Conservation (phyloP, 2,113 vertebrate species). For the Oostethus manadensis region DNA sequence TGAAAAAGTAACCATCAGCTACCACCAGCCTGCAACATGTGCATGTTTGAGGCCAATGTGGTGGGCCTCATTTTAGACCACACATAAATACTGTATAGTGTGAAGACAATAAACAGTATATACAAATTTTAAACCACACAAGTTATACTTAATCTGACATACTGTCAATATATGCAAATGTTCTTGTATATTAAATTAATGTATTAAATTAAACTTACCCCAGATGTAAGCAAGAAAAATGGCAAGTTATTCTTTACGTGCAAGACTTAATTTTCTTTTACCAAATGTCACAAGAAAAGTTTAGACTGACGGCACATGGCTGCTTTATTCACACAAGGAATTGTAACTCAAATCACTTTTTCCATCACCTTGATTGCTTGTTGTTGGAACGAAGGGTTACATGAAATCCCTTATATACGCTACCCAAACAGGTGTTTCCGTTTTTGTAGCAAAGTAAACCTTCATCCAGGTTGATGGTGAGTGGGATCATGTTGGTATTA, state of each 20-base stretch:
- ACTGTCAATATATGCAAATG: neutral
- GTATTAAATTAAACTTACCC: neutral
- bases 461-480: neutral
- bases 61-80: neutral
- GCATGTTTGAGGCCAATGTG: neutral
- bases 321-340: neutral
- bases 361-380: neutral
- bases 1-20: neutral
- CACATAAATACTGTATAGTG: neutral
- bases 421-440: conserved; percentile 1
- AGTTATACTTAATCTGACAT: neutral
- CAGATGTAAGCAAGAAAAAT: neutral
- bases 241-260: neutral
- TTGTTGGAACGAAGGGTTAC: neutral
- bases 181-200: neutral
- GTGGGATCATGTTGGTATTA: neutral
- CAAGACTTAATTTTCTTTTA: neutral
- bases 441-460: neutral
- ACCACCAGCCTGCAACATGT: neutral
- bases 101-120: too few relatives aligned
- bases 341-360: neutral
- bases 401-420: neutral
- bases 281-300: neutral
- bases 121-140: neutral
- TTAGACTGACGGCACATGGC: neutral